Conservation (phyloP, 2,888 invertebrate genomes). For the Phalangium opilio region DNA sequence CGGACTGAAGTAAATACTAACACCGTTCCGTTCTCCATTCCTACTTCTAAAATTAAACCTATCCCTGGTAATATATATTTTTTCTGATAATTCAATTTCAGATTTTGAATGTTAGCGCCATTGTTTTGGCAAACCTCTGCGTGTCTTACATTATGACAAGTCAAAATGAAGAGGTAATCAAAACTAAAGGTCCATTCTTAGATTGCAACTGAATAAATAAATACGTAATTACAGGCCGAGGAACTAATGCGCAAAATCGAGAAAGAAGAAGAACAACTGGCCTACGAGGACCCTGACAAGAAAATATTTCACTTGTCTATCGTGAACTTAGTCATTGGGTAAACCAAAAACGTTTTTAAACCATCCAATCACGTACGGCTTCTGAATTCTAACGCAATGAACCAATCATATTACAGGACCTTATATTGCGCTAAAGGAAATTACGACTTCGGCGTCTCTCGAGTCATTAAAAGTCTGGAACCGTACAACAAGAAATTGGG, state of each 20-base stretch:
- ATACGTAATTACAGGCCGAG: conserved; percentile 59
- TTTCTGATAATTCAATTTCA: conserved; percentile 32
- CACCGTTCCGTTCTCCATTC: no score
- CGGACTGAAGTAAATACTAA: no score
- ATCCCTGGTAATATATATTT: no score
- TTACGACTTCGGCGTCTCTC: conserved; percentile 94
- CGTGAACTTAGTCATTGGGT: conserved; percentile 95
- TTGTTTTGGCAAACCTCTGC: conserved; percentile 92
- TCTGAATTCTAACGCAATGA: conserved; percentile 19
- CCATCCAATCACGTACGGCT: no score
- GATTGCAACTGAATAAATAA: no score
- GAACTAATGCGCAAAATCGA: conserved; percentile 97
- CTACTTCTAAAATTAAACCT: no score
- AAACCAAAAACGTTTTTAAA: conserved; percentile 17
- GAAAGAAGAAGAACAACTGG: conserved; percentile 85
- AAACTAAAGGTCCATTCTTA: no score
- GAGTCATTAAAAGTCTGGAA: conserved; percentile 90
- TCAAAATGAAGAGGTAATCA: conserved; percentile 84
- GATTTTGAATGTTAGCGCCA: conserved; percentile 89
- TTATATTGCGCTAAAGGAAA: conserved; percentile 97
- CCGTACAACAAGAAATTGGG: conserved; percentile 87
- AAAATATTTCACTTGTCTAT: conserved; percentile 90
- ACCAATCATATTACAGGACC: no score
- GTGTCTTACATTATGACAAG: conserved; percentile 99
- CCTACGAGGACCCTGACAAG: conserved; percentile 79